These are phyloP conservation scores for Phenganax marumi DNA, from an alignment of 92 coral and sea anemone genomes.

Conservation along the genomic window DNA sequence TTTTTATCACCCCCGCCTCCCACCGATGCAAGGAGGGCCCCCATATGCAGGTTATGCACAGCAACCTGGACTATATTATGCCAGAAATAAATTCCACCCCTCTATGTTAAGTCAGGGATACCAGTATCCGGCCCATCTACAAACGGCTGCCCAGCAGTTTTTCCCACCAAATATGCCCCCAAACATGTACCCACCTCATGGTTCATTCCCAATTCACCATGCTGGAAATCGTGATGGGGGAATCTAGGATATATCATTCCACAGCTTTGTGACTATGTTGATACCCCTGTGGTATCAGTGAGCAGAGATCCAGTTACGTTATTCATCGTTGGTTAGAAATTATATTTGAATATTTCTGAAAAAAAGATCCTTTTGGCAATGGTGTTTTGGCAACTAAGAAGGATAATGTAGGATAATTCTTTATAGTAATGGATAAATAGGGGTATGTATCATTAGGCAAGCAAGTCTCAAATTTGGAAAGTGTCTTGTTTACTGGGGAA, in stretches of 20 bases:
- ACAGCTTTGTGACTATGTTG: background rate
- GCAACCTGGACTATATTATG: constrained; percentile 72
- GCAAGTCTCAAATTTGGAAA: background rate
- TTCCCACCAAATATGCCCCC: constrained; percentile 87
- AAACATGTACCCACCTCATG: constrained; percentile 82
- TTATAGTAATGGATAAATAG: background rate
- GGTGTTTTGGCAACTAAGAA: background rate
- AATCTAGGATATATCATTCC: background rate
- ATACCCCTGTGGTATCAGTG: background rate
- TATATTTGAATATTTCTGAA: background rate
- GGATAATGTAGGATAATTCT: background rate
- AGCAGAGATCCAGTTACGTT: background rate
- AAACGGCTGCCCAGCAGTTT: constrained; percentile 75
- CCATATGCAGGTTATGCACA: constrained; percentile 68
- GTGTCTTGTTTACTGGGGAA: background rate
- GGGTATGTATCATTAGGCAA: background rate
- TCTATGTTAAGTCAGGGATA: constrained; percentile 84
- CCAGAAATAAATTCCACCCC: constrained; percentile 77
- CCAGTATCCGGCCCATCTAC: constrained; percentile 80
- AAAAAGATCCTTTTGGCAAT: background rate
- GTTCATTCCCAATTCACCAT: constrained; percentile 91
- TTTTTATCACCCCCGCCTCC: constrained; percentile 56
- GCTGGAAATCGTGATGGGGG: constrained; percentile 63
- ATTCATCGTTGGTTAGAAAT: constrained; percentile 14
- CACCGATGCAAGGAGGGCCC: constrained; percentile 62